Conservation (phyloP, 2,797 vertebrate genomes). For the Enteromius radiatus region DNA sequence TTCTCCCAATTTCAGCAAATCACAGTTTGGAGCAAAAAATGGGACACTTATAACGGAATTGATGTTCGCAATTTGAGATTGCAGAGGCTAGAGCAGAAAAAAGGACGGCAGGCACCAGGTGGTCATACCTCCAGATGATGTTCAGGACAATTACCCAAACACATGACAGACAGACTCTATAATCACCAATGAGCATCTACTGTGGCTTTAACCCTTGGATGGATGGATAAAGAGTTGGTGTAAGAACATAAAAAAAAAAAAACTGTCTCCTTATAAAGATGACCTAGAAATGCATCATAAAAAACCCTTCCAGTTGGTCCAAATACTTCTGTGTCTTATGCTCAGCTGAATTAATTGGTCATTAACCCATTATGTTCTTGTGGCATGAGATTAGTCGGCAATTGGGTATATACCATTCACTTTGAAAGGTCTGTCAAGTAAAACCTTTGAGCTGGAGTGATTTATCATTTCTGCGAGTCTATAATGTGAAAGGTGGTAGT, state of each 20-base stretch:
- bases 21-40: slow-evolving; percentile 27
- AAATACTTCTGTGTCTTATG: slow-evolving; percentile 13
- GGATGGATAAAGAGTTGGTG: slow-evolving; percentile 13
- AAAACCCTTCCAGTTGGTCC: slow-evolving; percentile 11
- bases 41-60: not conserved
- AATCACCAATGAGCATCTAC: not conserved
- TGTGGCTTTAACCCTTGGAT: not conserved
- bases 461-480: slow-evolving; percentile 4
- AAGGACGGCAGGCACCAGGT: not conserved
- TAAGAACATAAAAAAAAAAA: slow-evolving; percentile 2
- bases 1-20: slow-evolving; percentile 47
- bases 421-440: slow-evolving; percentile 16
- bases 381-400: not conserved
- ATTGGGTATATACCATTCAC: not conserved
- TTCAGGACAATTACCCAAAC: slow-evolving; percentile 10
- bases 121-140: not conserved
- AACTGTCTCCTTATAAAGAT: not conserved
- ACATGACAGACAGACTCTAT: not conserved
- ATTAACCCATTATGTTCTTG: not conserved
- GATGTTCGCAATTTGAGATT: not conserved
- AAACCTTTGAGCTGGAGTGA: slow-evolving; percentile 22
- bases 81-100: not conserved
- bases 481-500: slow-evolving; percentile 30
- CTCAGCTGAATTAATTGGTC: not conserved
- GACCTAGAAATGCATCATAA: not conserved